phyloP scores from a whole-genome alignment of 2,113 vertebrate species.

The Mastomys coucha region DNA sequence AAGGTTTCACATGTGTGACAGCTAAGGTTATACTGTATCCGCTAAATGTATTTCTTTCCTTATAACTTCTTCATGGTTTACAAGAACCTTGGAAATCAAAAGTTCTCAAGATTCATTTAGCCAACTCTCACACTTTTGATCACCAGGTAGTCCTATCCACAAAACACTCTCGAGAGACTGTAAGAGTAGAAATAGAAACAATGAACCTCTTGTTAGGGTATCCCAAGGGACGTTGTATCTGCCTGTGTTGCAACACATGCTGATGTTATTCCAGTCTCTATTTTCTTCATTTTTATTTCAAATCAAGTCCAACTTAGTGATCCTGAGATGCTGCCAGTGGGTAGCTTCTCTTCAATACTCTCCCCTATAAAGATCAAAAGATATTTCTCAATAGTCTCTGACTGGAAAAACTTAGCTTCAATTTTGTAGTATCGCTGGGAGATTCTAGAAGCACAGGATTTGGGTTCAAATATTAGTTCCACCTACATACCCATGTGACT shows the following conservation, averaged over 20 bases:
- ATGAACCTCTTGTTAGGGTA: not conserved
- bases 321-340: not conserved
- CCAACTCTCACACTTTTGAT: not conserved
- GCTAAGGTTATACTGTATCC: not conserved
- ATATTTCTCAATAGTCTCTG: not conserved
- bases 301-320: not conserved
- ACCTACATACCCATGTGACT: not conserved
- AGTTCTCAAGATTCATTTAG: not conserved
- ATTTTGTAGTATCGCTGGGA: not conserved
- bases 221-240: rapidly evolving
- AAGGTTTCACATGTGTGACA: not conserved
- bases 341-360: not conserved
- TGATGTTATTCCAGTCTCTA: not conserved
- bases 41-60: not conserved
- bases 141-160: not conserved
- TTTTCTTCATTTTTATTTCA: not conserved
- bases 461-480: not conserved
- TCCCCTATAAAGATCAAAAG: not conserved
- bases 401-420: not conserved
- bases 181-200: not conserved
- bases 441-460: constrained; percentile 30
- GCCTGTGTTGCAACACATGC: rapidly evolving
- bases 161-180: not conserved
- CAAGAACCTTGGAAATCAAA: not conserved
- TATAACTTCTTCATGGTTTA: not conserved